Evolutionary conservation across 2,113 vertebrate species (phyloP).

Genomic region (Nettapus auritus): DNA sequence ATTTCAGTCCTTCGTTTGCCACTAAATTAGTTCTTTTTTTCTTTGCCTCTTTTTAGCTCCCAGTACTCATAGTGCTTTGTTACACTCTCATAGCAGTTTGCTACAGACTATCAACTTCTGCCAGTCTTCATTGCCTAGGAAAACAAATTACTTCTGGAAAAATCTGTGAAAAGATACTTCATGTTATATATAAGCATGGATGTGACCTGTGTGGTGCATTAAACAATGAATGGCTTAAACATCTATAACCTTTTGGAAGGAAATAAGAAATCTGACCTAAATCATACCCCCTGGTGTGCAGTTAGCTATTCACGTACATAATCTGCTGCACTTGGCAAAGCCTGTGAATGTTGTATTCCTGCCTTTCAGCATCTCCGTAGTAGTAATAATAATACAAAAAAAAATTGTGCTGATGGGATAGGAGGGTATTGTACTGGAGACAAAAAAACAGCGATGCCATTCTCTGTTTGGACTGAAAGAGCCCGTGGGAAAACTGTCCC

Average conservation of each 20-base stretch:
- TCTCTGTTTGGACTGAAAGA: slow-evolving; percentile 47
- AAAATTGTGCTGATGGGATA: slow-evolving; percentile 73
- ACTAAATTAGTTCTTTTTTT: not conserved
- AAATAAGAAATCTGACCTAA: slow-evolving; percentile 69
- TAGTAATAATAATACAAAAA: slow-evolving; percentile 50
- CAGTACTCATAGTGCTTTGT: not conserved
- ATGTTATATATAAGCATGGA: not conserved
- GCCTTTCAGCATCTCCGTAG: slow-evolving; percentile 68
- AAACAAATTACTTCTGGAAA: slow-evolving; percentile 11
- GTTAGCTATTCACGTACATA: slow-evolving; percentile 62
- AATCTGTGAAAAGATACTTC: slow-evolving; percentile 35
- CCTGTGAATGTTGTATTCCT: slow-evolving; percentile 23
- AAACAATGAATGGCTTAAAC: slow-evolving; percentile 29
- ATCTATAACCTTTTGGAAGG: slow-evolving; percentile 58
- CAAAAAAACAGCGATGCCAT: slow-evolving; percentile 46
- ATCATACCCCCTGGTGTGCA: slow-evolving; percentile 46
- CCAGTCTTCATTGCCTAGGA: slow-evolving; percentile 12
- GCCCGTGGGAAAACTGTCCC: slow-evolving; percentile 43
- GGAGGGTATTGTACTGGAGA: slow-evolving; percentile 60
- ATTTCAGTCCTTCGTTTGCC: not conserved
- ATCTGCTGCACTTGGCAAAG: slow-evolving; percentile 46
- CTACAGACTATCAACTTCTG: slow-evolving; percentile 38
- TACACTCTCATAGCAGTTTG: not conserved
- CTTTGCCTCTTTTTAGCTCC: not conserved
- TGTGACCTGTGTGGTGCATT: not conserved